These are phyloP conservation scores for Drosophila birchii DNA, from an alignment of 2,888 invertebrate species.

Conservation along the genomic window DNA sequence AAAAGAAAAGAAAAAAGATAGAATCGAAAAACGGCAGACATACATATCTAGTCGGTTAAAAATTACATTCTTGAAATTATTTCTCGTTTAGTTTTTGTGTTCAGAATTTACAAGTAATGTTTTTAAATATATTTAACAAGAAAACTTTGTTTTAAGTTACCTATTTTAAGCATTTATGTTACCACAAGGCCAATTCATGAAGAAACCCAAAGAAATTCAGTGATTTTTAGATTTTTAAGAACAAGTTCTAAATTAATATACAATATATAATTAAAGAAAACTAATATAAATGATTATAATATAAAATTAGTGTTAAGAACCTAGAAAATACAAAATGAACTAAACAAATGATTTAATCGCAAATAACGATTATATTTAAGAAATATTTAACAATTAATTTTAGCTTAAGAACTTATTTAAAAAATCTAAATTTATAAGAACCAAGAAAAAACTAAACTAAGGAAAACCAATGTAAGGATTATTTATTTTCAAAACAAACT, in stretches of 20 bases:
- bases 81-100: slow-evolving; percentile 22
- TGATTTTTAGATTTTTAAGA: background rate
- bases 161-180: background rate
- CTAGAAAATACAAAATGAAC: background rate
- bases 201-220: slow-evolving; percentile 6
- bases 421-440: background rate
- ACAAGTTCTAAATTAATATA: no score
- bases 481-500: slow-evolving; percentile 1
- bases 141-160: slow-evolving; percentile 2
- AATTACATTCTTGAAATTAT: slow-evolving; percentile 36
- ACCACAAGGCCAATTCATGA: background rate
- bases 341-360: background rate
- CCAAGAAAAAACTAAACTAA: background rate
- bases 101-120: slow-evolving; percentile 16
- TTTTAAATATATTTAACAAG: slow-evolving; percentile 3
- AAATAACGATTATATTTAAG: slow-evolving; percentile 1
- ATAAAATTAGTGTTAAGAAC: no score
- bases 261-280: background rate
- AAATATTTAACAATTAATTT: background rate
- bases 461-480: background rate
- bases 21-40: slow-evolving; percentile 10
- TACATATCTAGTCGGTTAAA: slow-evolving; percentile 70
- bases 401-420: background rate
- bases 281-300: background rate
- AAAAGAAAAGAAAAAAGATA: background rate